Evolutionary conservation across 2,113 vertebrate species (phyloP), one percentile per base, ranked within the genome.

Genomic region (Bubo blakistoni): DNA sequence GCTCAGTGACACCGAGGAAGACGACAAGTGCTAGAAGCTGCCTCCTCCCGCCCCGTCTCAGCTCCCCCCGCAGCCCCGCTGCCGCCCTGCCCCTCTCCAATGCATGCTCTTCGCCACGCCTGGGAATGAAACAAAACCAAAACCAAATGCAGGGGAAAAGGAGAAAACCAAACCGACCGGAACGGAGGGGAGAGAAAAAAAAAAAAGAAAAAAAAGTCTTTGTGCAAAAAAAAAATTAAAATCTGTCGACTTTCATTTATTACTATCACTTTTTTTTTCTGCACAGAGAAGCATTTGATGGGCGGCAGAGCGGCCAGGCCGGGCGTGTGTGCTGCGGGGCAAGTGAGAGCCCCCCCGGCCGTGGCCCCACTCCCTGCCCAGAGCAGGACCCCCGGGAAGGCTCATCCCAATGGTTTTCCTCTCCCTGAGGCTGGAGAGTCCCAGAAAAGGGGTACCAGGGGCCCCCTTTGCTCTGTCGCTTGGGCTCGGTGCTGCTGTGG

Each of bases 1-100:
- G 82, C 98, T 99, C 59, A 99, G 99, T 70, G 99, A 99, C 97
- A 99, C 99, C 10, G 99, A 99, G 73, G 99, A 99, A 96, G 99
- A 99, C 0, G 99, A 99, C 97, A 99, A 98, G 93, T 99, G 99
- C 98, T 99, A 99, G 98, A 98, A 94, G 97, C 93, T 87, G 95
- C 66, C 69, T 67, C 85, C 69, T 62, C 72, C 91, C 3, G 5
- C 86, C 82, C 46, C 8, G 0, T 26, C 72, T 90, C 67, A 11
- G 86, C 81, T 76, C 72, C 94, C 88, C 78, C 24, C 88, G 85
- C 19, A 2, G 2, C 72, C 85, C 89, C 83, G 62, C 95, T 69
- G 13, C 54, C 82, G 22, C 52, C 90, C 90, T 63, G 92, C 80
- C 83, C 82, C 90, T 92, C 95, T 97, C 96, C 97, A 92, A 97